Conservation (phyloP, 1,140 invertebrate species). For the Limonius californicus region DNA sequence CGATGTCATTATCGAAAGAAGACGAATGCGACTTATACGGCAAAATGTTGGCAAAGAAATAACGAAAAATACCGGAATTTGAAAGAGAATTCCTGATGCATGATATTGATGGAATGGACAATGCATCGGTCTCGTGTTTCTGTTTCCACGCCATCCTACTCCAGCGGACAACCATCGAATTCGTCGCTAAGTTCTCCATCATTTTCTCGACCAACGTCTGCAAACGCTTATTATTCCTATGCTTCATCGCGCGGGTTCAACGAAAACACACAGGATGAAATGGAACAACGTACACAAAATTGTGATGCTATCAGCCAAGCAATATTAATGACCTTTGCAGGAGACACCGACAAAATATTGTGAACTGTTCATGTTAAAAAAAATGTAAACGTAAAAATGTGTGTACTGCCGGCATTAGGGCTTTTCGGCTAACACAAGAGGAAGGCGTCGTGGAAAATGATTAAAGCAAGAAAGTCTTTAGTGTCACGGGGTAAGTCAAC, state of each 20-base stretch:
- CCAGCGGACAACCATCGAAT: background rate
- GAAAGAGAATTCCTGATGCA: background rate
- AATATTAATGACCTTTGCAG: background rate
- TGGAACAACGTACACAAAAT: background rate
- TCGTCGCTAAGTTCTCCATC: background rate
- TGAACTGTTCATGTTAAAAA: no score
- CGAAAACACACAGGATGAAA: background rate
- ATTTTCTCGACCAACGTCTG: background rate
- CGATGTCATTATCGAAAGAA: background rate
- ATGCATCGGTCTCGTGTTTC: background rate
- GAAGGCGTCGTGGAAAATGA: no score
- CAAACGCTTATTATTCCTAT: constrained; percentile 1
- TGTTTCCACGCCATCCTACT: background rate
- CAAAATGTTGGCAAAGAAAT: background rate
- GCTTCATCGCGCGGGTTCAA: background rate
- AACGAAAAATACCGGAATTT: background rate
- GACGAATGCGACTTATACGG: background rate
- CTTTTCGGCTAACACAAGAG: no score
- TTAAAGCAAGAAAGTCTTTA: no score
- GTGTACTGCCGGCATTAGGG: no score
- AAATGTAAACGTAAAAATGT: no score
- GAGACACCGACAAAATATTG: background rate
- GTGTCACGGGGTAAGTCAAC: no score
- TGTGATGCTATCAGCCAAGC: background rate
- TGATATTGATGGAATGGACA: background rate